Percentiles rank a stretch among this genome's conserved stretches.
Conservation (phyloP, 2,888 invertebrate genomes). For the Anorthoa munda region DNA sequence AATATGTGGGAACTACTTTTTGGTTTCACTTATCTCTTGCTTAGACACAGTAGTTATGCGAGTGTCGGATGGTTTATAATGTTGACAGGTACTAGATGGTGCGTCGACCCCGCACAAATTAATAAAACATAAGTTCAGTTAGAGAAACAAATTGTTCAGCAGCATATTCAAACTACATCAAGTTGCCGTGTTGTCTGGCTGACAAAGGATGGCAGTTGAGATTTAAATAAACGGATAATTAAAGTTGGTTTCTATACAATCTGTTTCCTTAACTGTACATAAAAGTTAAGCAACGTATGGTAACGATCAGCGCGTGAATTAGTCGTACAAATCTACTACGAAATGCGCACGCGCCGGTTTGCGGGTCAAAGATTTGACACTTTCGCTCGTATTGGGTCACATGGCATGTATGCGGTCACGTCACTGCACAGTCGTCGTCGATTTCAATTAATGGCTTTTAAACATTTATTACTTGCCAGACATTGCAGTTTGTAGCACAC, state of each 20-base stretch:
- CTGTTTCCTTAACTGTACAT: not conserved
- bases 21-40: too few relatives aligned
- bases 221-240: not conserved
- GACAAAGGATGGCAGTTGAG: not conserved
- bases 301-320: not conserved
- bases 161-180: not conserved
- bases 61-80: not conserved
- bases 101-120: not conserved
- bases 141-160: not conserved
- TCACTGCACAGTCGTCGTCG: constrained; percentile 7
- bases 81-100: not conserved
- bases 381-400: constrained; percentile 47
- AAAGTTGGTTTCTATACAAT: not conserved
- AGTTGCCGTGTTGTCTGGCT: not conserved
- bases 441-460: constrained; percentile 41
- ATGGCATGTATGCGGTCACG: constrained; percentile 18
- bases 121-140: not conserved
- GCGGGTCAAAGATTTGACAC: constrained; percentile 35
- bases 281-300: not conserved
- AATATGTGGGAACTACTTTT: constrained; percentile 3
- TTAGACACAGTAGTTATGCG: not conserved
- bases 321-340: not conserved
- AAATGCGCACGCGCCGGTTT: constrained; percentile 8
- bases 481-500: constrained; percentile 22
- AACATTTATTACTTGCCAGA: constrained; percentile 25